Base-by-base conservation (phyloP, 2,888 invertebrate genomes). In the Xestia ashworthii region DNA sequence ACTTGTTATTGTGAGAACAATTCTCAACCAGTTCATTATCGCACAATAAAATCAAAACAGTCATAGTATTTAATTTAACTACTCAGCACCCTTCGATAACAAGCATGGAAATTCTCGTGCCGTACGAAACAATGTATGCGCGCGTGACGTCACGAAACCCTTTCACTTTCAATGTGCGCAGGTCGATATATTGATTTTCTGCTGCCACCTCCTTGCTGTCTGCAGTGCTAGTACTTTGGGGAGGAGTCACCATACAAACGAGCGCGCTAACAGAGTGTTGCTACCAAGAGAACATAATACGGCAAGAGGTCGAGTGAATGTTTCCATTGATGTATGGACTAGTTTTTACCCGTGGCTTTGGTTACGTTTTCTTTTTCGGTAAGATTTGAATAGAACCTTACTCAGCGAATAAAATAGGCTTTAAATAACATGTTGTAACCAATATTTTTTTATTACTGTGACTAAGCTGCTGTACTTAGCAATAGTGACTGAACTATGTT, bases 161-260 rank as follows among this genome's bases (percentile, higher is more conserved):
- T 74, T 79, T 74, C 67, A 68, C 53, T 81, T 81, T 74, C 81
- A 75, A 55, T 55, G n/a, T 62, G 62, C 79, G 79, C 74, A 58
- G 81, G 32, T 79, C n/a, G 72, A 32, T 32, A 19, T 68, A 81
- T 81, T 32, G 81, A 79, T 74, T 73, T 81, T 67, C 55, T 11
- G 11, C 41, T 55, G 16, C 25, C 75, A 74, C 62, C 53, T 74
- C 46, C 14, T 58, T 25, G 58, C 12, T 25, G 25, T 58, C 58
- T 55, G 55, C 55, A 55, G 55, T n/a, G n/a, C n/a, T 55, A n/a
- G 55, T 25, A 58, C 25, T 58, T 5, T 25, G 14, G 58, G 58
- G 58, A 58, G 25, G 25, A 58, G 25, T 58, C 19, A 19, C 76
- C n/a, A 64, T 80, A 80, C 44, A 25, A 48, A 19, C 50, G 25